Percentiles rank a stretch among this genome's conserved stretches.
These are phyloP conservation scores for Xyliphius kryptos DNA, from an alignment of 2,113 vertebrate genomes.

Conservation along the genomic window DNA sequence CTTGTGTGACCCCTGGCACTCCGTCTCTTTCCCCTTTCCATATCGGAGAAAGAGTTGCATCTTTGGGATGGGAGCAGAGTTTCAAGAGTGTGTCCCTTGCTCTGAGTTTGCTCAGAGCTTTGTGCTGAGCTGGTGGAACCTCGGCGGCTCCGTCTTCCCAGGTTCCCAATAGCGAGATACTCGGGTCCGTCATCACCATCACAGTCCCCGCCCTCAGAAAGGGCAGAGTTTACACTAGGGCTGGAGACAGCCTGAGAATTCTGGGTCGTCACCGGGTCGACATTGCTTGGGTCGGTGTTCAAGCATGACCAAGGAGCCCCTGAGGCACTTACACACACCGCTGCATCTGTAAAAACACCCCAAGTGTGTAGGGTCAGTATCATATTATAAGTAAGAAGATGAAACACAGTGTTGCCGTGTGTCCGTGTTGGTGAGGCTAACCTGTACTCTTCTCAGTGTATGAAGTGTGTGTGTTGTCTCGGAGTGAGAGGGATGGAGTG, in stretches of 20 bases:
- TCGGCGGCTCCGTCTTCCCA: constrained; percentile 64
- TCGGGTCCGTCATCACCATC: constrained; percentile 87
- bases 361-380: too few species aligned
- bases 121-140: constrained; percentile 62
- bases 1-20: constrained; percentile 77
- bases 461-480: constrained; percentile 37
- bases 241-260: constrained; percentile 42
- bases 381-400: too few species aligned
- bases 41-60: constrained; percentile 87
- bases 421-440: too few species aligned
- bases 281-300: not conserved
- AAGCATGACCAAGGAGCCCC: constrained; percentile 54
- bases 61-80: constrained; percentile 53
- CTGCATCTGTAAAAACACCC: too few species aligned
- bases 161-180: constrained; percentile 92
- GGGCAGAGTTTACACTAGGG: constrained; percentile 36
- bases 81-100: not conserved
- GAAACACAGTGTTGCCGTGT: too few species aligned
- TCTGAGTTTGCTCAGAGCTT: constrained; percentile 40
- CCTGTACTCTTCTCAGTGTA: constrained; percentile 43
- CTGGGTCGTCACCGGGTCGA: not conserved
- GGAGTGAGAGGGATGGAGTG: constrained; percentile 65
- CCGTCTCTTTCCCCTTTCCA: constrained; percentile 59
- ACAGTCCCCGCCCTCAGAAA: constrained; percentile 61
- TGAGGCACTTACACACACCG: constrained; percentile 26